phyloP scores from a whole-genome alignment of 2,113 vertebrate species.

The Myiopsitta monachus region DNA sequence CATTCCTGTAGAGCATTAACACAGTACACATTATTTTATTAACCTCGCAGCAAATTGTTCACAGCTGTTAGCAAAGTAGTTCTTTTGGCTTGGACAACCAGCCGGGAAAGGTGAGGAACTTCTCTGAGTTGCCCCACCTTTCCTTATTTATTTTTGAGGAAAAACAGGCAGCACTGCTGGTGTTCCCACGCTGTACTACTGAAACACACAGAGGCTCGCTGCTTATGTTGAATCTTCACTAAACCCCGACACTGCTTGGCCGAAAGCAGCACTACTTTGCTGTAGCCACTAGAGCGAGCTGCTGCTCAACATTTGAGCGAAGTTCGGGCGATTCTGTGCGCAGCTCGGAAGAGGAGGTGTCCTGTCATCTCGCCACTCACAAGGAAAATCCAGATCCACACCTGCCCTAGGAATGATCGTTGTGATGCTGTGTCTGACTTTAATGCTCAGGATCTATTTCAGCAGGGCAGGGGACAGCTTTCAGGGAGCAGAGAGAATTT shows the following conservation, averaged over 20 bases:
- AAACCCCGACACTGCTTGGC: accelerated
- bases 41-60: neutral
- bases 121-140: neutral
- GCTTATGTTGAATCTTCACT: accelerated
- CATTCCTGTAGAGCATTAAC: neutral
- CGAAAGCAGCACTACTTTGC: neutral
- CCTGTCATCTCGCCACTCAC: accelerated
- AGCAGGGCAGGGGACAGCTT: neutral
- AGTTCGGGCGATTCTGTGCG: accelerated
- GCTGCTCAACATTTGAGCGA: conserved; percentile 20
- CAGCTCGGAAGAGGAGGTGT: accelerated
- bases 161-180: neutral
- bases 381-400: accelerated
- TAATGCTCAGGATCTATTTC: neutral
- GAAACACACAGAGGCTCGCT: neutral
- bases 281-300: conserved; percentile 66
- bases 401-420: neutral
- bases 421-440: neutral
- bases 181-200: neutral
- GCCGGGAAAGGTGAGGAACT: neutral
- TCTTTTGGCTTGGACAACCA: neutral
- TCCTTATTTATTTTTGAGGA: neutral
- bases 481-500: neutral
- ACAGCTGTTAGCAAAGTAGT: neutral
- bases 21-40: neutral